Evolutionary conservation across 2,888 invertebrate genomes (phyloP).

Genomic region (Heliconius cydno): DNA sequence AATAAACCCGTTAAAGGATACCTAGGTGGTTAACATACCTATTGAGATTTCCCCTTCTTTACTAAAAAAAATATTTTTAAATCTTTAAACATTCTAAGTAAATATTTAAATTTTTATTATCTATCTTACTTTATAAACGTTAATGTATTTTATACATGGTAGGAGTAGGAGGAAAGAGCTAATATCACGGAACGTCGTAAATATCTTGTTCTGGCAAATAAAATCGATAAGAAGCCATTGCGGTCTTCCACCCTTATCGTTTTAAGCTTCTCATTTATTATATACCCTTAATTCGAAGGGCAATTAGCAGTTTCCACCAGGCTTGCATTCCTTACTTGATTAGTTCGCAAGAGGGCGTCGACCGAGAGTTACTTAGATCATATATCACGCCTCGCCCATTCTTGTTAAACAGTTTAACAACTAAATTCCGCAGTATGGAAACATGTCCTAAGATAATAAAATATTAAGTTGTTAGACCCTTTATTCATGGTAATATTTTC

Average conservation of each 20-base stretch:
- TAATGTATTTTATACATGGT: not conserved
- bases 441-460: not conserved
- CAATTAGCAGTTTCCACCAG: not conserved
- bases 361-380: constrained; percentile 6
- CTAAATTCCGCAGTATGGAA: constrained; percentile 5
- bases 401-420: constrained; percentile 1
- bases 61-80: not conserved
- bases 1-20: not conserved
- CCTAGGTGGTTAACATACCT: not conserved
- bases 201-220: not conserved
- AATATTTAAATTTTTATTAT: not conserved
- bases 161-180: not conserved
- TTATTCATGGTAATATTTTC: too few relatives aligned
- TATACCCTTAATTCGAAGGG: not conserved
- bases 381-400: not conserved
- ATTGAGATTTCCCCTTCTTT: not conserved
- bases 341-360: not conserved
- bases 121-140: not conserved
- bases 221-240: not conserved
- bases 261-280: not conserved
- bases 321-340: not conserved
- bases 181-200: not conserved
- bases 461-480: not conserved
- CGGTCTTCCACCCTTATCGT: not conserved
- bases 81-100: not conserved